These are phyloP conservation scores for Pseudocheirus occidentalis DNA, from an alignment of 2,797 vertebrate species.

Conservation along the genomic window DNA sequence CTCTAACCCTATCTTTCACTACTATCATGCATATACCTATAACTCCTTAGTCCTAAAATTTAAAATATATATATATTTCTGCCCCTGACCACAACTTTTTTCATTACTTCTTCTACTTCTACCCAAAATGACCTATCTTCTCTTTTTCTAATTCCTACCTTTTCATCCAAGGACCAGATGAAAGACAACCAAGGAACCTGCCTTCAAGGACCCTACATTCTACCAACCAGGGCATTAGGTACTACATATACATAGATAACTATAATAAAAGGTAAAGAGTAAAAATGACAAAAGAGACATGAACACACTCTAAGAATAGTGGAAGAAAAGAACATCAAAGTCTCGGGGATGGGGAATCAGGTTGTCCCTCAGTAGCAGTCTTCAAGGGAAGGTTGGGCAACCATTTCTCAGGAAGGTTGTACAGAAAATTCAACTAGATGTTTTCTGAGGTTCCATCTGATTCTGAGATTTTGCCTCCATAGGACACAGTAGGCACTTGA, in stretches of 20 bases:
- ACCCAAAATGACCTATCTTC: neutral
- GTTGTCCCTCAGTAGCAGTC: neutral
- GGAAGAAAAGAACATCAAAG: neutral
- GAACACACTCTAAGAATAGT: neutral
- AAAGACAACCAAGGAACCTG: neutral
- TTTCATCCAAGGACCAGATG: neutral
- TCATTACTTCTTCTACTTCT: neutral
- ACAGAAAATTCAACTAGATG: neutral
- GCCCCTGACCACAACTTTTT: neutral
- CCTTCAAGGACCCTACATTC: neutral
- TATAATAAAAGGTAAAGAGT: neutral
- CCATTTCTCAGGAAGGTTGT: neutral
- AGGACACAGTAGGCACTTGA: neutral
- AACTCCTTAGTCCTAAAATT: neutral
- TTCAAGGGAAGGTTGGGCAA: neutral
- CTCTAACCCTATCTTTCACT: neutral
- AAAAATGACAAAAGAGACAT: neutral
- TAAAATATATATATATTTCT: neutral
- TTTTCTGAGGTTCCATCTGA: neutral
- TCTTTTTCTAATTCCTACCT: neutral
- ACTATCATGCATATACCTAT: neutral
- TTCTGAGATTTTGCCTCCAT: neutral
- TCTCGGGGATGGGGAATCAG: neutral
- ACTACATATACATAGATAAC: neutral
- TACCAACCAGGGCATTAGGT: neutral